Conservation (phyloP, 2,797 vertebrate species). For the Gymnopithys bicolor region DNA sequence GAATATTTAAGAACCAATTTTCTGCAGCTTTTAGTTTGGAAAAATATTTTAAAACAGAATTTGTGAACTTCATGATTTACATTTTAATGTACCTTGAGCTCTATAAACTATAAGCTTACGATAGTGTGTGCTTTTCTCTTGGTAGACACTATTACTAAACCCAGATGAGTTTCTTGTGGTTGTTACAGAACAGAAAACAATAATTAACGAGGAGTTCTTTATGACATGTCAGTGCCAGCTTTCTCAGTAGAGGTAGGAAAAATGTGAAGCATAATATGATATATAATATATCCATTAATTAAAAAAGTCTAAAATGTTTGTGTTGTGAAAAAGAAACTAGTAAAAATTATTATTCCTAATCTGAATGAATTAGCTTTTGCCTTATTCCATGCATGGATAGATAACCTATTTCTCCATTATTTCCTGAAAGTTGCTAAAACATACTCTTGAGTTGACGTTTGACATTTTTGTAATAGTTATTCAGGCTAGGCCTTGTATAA, state of each 20-base stretch:
- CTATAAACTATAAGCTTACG: conserved; percentile 78
- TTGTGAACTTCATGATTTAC: conserved; percentile 72
- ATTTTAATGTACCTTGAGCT: conserved; percentile 76
- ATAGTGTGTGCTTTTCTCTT: conserved; percentile 77
- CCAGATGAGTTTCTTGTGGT: conserved; percentile 63
- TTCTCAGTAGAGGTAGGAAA: conserved; percentile 83
- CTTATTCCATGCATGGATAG: conserved; percentile 94
- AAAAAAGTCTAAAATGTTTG: conserved; percentile 81
- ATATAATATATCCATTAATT: conserved; percentile 77
- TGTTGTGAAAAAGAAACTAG: conserved; percentile 83
- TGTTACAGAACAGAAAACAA: conserved; percentile 65
- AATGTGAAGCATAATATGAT: conserved; percentile 78
- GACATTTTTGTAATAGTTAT: conserved; percentile 73
- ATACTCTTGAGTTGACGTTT: conserved; percentile 73
- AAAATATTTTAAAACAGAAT: conserved; percentile 79
- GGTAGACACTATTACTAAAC: conserved; percentile 65
- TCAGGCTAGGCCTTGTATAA: conserved; percentile 71
- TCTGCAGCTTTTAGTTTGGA: conserved; percentile 83
- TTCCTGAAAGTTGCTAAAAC: conserved; percentile 75
- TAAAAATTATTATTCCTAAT: conserved; percentile 79
- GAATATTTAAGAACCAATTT: conserved; percentile 80
- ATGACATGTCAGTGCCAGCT: conserved; percentile 75
- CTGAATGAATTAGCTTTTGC: conserved; percentile 87
- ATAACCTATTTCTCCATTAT: conserved; percentile 84
- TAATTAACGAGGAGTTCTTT: conserved; percentile 72